Percentiles rank a stretch among this genome's conserved stretches.
phyloP scores from a whole-genome alignment of 1,140 invertebrate species.

The Zaprionus davidi region DNA sequence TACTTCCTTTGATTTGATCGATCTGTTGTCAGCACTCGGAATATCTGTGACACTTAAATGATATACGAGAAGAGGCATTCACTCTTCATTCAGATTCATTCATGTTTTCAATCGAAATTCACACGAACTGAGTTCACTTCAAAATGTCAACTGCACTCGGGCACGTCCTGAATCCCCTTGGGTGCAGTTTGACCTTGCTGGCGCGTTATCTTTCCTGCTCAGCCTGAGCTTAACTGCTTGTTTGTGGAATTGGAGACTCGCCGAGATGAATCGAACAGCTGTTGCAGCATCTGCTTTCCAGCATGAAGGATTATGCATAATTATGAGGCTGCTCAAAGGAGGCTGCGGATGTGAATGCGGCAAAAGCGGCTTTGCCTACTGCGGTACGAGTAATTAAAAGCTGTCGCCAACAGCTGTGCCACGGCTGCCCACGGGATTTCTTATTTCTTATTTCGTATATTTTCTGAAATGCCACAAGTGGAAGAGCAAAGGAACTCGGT shows the following conservation, averaged over 20 bases:
- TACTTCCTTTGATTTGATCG: not conserved
- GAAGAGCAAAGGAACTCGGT: not conserved
- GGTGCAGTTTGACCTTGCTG: constrained; percentile 2
- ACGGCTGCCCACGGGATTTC: constrained; percentile 23
- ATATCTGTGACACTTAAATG: not conserved
- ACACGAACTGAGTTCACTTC: not conserved
- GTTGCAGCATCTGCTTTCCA: constrained; percentile 27
- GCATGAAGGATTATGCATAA: constrained; percentile 54
- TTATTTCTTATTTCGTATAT: not conserved
- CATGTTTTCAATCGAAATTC: not conserved
- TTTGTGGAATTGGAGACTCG: constrained; percentile 29
- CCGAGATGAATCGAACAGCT: constrained; percentile 47
- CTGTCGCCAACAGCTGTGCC: constrained; percentile 24
- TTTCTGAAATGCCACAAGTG: not conserved
- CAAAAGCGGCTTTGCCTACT: constrained; percentile 12
- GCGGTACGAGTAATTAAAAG: constrained; percentile 16
- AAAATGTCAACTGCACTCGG: not conserved
- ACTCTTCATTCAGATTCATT: not conserved
- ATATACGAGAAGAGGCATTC: not conserved
- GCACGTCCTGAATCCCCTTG: not conserved
- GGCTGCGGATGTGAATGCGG: not conserved
- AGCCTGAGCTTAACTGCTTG: not conserved
- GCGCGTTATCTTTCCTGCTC: not conserved
- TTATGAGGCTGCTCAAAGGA: constrained; percentile 37
- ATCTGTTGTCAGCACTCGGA: not conserved